Evolutionary conservation across 2,797 vertebrate species (phyloP), one percentile per base, ranked within the genome.

Genomic region (Holocentrus rufus): DNA sequence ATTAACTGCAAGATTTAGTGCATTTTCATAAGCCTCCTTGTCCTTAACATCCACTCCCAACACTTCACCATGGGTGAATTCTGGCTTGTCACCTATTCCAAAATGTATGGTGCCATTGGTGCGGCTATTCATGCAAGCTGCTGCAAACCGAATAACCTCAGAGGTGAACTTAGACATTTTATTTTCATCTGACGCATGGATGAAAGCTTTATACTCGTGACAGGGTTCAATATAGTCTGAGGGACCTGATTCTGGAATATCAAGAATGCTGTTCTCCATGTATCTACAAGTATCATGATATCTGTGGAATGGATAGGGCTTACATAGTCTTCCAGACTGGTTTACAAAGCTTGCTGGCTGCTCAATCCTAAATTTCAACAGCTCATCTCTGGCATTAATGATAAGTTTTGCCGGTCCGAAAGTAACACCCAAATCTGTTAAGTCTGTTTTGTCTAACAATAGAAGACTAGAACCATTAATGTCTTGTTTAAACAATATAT

Each of bases 31-130:
- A 1, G 47, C 54, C 60, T 93, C 87, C 77, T 53, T 90, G 65
- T 90, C 84, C 22, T 63, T 22, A 3, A 86, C 74, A 46, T 5
- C 25, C 18, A 92, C 74, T 56, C 92, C 91, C 61, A 91, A 47
- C 52, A 94, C 87, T 67, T 93, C 66, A 39, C 92, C 92, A 22
- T 94, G 93, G 2, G 0, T 54, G 42, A 72, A 92, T 0, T 79
- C 1, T 53, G 81, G 90, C 3, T 25, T 14, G 53, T 94, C 93
- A 2, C 81, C 86, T 54, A 93, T 82, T 65, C 93, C 93, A 88
- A 94, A 93, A 82, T 94, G 92, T 75, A 94, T 92, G 49, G 92
- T 93, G 36, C 93, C 92, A 0, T 94, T 94, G 56, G 93, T 93
- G 44, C 90, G 80, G n/a, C 91, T 86, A 54, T 94, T 93, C 91